These are phyloP conservation scores for Fistularia tabacaria DNA, from an alignment of 2,797 vertebrate species.

Conservation along the genomic window DNA sequence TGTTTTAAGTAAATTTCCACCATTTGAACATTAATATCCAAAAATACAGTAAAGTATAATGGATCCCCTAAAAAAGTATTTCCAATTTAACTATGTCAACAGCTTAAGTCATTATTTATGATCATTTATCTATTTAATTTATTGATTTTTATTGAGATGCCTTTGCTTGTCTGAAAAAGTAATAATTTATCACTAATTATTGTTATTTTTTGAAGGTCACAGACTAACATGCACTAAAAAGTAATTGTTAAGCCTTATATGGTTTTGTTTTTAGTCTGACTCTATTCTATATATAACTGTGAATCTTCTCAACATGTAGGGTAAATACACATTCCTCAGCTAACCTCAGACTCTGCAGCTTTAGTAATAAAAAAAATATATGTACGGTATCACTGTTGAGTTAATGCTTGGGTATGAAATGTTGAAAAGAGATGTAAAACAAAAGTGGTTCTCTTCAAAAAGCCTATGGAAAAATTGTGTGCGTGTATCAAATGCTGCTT, in stretches of 20 bases:
- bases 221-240: constrained; percentile 43
- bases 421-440: constrained; percentile 31
- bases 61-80: constrained; percentile 27
- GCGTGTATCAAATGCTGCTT: constrained; percentile 29
- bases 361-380: constrained; percentile 35
- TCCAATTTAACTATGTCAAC: not conserved
- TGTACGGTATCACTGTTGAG: not conserved
- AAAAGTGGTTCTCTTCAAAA: too few species aligned
- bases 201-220: constrained; percentile 31
- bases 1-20: too few species aligned
- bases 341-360: constrained; percentile 34
- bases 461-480: constrained; percentile 9
- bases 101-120: constrained; percentile 51
- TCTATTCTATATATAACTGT: constrained; percentile 6
- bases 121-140: constrained; percentile 65
- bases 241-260: constrained; percentile 29
- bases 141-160: constrained; percentile 59
- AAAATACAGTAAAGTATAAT: not conserved
- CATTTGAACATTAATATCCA: too few species aligned
- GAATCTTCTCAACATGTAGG: constrained; percentile 10
- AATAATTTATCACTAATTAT: constrained; percentile 36
- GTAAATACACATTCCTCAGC: constrained; percentile 34
- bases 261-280: not conserved
- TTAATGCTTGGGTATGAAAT: constrained; percentile 13
- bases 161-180: constrained; percentile 50